phyloP scores from a whole-genome alignment of 2,888 invertebrate species.

The Miltochrista miniata region DNA sequence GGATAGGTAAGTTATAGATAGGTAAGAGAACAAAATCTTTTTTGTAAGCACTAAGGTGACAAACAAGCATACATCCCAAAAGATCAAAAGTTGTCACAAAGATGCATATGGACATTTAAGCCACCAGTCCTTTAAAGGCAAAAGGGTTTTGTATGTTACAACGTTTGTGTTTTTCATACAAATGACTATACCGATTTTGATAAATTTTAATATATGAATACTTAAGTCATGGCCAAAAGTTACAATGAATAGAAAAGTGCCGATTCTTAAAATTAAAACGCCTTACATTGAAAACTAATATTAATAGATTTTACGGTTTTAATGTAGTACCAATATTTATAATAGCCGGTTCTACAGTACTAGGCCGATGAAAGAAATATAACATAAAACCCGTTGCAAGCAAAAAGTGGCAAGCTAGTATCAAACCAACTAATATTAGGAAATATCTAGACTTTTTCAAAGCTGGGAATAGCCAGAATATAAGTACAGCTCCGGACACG shows the following conservation, averaged over 20 bases:
- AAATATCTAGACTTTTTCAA: constrained; percentile 85
- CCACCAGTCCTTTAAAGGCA: too few species aligned
- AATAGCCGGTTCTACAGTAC: constrained; percentile 15
- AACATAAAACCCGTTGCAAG: constrained; percentile 94
- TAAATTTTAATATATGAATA: too few species aligned
- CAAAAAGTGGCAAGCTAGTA: constrained; percentile 90
- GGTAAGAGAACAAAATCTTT: too few species aligned
- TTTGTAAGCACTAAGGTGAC: too few species aligned
- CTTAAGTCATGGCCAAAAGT: neutral
- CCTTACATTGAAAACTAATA: neutral
- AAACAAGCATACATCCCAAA: too few species aligned
- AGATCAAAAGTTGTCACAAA: too few species aligned
- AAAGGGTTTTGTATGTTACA: too few species aligned
- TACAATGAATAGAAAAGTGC: constrained; percentile 9
- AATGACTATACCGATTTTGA: too few species aligned
- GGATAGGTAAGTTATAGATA: too few species aligned
- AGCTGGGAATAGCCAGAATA: constrained; percentile 92
- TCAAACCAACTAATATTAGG: constrained; percentile 75
- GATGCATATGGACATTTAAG: too few species aligned
- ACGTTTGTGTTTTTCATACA: too few species aligned
- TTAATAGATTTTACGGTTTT: constrained; percentile 23
- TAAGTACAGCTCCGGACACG: constrained; percentile 93
- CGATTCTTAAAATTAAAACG: neutral
- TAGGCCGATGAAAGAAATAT: constrained; percentile 89
- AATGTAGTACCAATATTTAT: constrained; percentile 22